phyloP scores from a whole-genome alignment of 2,113 vertebrate genomes.

The Paraplagusia blochii region DNA sequence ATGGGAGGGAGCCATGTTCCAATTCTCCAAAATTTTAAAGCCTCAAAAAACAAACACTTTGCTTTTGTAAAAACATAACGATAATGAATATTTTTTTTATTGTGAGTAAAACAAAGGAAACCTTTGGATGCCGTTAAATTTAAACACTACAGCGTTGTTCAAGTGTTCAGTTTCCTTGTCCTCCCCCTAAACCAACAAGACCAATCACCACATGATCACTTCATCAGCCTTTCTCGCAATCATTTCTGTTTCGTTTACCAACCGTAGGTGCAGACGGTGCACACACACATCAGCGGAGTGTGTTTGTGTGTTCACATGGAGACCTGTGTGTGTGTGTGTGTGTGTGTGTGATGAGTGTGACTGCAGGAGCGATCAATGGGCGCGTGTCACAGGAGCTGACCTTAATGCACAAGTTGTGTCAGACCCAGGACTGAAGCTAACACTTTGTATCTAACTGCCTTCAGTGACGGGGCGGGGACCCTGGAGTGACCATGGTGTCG shows the following conservation, averaged over 20 bases:
- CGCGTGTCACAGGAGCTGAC: conserved; percentile 22
- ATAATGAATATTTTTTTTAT: no score
- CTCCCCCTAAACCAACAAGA: no score
- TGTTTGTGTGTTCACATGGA: conserved; percentile 25
- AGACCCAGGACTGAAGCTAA: conserved; percentile 3
- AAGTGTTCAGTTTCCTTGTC: no score
- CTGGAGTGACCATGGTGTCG: conserved; percentile 1
- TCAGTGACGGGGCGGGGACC: conserved; percentile 1
- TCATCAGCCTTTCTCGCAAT: no score
- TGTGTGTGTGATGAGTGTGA: conserved; percentile 25
- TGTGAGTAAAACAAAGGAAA: no score
- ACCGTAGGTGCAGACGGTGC: not conserved
- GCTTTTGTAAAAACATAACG: no score
- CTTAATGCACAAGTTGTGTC: conserved; percentile 65
- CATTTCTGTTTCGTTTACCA: not conserved
- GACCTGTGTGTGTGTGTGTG: conserved; percentile 6
- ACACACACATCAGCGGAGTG: conserved; percentile 10
- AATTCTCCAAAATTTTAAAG: no score
- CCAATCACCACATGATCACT: no score
- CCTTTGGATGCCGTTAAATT: no score
- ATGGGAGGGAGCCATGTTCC: no score
- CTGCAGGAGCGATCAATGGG: conserved; percentile 26
- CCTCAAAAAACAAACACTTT: no score
- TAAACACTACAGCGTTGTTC: no score
- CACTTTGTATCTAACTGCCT: conserved; percentile 13